Evolutionary conservation across 2,888 invertebrate species (phyloP).

Genomic region (Phaonia tiefii): DNA sequence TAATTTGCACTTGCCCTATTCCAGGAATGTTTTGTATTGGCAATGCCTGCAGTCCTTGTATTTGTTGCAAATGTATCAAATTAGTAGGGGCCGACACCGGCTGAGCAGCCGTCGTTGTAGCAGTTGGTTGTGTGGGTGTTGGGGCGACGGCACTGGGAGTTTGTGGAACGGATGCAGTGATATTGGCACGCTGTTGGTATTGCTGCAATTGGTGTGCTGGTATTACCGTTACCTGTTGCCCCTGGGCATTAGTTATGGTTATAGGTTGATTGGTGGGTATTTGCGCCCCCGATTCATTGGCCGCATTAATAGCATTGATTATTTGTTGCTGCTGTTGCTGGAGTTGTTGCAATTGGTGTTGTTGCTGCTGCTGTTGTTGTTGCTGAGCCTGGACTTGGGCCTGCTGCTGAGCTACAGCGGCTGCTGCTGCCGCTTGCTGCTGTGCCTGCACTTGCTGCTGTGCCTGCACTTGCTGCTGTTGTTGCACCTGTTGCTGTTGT

Average conservation of each 20-base stretch:
- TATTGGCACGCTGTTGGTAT: constrained; percentile 74
- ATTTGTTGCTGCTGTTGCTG: constrained; percentile 76
- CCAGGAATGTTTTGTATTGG: constrained; percentile 90
- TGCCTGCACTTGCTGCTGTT: constrained; percentile 69
- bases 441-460: constrained; percentile 68
- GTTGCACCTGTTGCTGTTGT: constrained; percentile 71
- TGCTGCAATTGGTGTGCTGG: constrained; percentile 85
- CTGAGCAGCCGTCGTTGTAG: constrained; percentile 29
- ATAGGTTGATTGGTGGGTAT: constrained; percentile 82
- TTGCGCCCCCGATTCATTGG: constrained; percentile 78
- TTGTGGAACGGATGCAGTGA: constrained; percentile 43
- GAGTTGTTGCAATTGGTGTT: constrained; percentile 68
- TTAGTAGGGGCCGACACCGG: constrained; percentile 70
- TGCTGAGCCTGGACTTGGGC: constrained; percentile 43
- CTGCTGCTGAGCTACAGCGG: constrained; percentile 62
- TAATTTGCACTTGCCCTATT: constrained; percentile 88
- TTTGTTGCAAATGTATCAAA: constrained; percentile 78
- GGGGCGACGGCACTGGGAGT: constrained; percentile 48
- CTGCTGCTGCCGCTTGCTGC: constrained; percentile 57
- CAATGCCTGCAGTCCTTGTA: constrained; percentile 83
- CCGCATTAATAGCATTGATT: constrained; percentile 74
- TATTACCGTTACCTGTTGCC: constrained; percentile 92
- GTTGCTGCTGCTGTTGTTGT: constrained; percentile 65
- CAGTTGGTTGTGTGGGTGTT: constrained; percentile 42
- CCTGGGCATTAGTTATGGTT: constrained; percentile 87